A percentile compares a stretch with the other conserved stretches of the same genome.
Conservation (phyloP, 2,797 vertebrate genomes). For the Lithobates sylvaticus region DNA sequence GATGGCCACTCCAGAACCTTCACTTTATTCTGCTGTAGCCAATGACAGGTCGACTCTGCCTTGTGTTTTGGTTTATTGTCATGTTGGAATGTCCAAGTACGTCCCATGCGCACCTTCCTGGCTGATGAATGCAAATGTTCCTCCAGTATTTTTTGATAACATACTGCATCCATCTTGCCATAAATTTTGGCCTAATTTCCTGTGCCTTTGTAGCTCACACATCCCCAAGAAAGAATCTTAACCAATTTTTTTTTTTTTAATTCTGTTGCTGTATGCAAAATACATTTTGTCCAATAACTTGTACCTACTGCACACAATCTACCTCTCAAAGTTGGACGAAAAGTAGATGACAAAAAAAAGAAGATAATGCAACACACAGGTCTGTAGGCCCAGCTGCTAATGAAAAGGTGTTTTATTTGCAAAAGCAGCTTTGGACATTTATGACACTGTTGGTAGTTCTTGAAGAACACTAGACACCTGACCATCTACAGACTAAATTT, state of each 20-base stretch:
- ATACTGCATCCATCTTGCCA: no score
- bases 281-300: neutral
- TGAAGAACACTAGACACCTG: neutral
- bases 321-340: neutral
- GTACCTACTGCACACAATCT: neutral
- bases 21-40: no score
- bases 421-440: slow-evolving; percentile 32
- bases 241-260: neutral
- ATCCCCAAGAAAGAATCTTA: neutral
- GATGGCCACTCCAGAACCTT: no score
- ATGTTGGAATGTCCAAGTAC: no score
- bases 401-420: neutral
- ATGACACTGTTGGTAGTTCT: neutral
- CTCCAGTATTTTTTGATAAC: no score
- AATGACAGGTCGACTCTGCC: no score
- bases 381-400: neutral
- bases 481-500: slow-evolving; percentile 49
- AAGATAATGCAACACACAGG: neutral
- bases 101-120: no score
- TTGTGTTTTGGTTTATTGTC: no score
- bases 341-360: neutral
- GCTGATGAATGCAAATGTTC: no score
- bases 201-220: no score
- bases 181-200: no score
- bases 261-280: neutral